These are phyloP conservation scores for Ameiurus melas DNA, from an alignment of 2,113 vertebrate genomes.

Conservation along the genomic window DNA sequence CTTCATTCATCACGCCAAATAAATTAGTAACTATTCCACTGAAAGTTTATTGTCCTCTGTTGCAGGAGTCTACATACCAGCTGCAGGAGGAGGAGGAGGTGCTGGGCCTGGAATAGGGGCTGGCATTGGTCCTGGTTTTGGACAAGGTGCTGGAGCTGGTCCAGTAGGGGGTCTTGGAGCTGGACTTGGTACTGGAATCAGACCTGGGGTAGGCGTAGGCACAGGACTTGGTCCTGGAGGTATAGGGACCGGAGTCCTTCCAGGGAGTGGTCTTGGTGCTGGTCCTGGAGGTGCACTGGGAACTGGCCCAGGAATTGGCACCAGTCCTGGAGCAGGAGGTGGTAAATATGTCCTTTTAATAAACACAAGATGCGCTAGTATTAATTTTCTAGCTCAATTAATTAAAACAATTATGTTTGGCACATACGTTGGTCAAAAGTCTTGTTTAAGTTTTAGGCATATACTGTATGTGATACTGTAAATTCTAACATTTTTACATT, in stretches of 20 bases:
- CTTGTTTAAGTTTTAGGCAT: neutral
- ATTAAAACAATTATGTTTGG: neutral
- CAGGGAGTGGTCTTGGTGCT: slow-evolving; percentile 33
- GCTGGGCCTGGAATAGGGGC: slow-evolving; percentile 49
- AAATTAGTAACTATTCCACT: neutral
- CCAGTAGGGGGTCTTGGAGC: slow-evolving; percentile 52
- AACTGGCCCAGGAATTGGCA: slow-evolving; percentile 44
- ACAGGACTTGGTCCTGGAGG: slow-evolving; percentile 45
- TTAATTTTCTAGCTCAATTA: neutral
- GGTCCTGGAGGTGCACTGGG: slow-evolving; percentile 40
- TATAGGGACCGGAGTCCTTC: slow-evolving; percentile 45
- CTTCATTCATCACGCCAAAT: neutral
- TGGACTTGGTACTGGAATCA: slow-evolving; percentile 44
- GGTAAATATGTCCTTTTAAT: neutral
- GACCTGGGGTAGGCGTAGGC: slow-evolving; percentile 28
- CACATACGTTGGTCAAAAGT: neutral
- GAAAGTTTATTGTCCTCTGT: slow-evolving; percentile 28
- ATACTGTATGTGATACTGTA: neutral
- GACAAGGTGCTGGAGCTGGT: slow-evolving; percentile 46
- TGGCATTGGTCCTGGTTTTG: slow-evolving; percentile 27
- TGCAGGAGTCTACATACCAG: slow-evolving; percentile 71
- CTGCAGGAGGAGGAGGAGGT: slow-evolving; percentile 50
- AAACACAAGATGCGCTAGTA: neutral
- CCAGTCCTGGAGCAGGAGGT: slow-evolving; percentile 41
- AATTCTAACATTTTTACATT: neutral